Conservation (phyloP, 1,140 invertebrate genomes). For the Papilio aristodemus region DNA sequence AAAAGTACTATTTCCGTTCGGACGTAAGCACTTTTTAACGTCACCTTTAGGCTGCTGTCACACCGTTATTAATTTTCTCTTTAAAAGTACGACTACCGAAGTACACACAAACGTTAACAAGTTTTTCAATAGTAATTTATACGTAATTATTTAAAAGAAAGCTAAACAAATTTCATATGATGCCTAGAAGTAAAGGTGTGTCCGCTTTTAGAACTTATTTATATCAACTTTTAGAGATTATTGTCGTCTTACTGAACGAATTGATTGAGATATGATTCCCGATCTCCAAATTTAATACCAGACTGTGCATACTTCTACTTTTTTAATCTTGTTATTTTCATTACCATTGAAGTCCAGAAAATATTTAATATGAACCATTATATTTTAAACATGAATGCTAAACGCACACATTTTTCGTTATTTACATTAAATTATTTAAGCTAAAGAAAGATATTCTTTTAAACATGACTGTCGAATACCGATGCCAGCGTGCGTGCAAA, state of each 20-base stretch:
- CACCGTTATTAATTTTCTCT: neutral
- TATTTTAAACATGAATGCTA: neutral
- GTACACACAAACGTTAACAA: neutral
- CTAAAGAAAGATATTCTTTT: constrained; percentile 9
- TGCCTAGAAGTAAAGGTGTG: too few relatives aligned
- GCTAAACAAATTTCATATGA: too few relatives aligned
- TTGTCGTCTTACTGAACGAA: too few relatives aligned
- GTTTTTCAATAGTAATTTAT: neutral
- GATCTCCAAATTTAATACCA: too few relatives aligned
- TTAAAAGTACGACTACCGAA: neutral
- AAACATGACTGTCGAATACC: neutral
- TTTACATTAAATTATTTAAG: neutral
- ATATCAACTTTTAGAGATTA: too few relatives aligned
- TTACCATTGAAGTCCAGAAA: too few relatives aligned
- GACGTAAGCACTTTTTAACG: constrained; percentile 14
- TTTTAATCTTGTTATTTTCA: too few relatives aligned
- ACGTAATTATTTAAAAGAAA: neutral
- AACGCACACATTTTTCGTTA: neutral
- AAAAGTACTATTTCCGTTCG: constrained; percentile 8
- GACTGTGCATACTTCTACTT: too few relatives aligned
- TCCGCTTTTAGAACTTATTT: too few relatives aligned
- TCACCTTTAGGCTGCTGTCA: neutral
- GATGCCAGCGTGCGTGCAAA: neutral
- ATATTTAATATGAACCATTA: too few relatives aligned
- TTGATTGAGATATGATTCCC: too few relatives aligned